Percentiles rank a stretch among this genome's conserved stretches.
phyloP scores from a whole-genome alignment of 2,113 vertebrate genomes.

The Bufo gargarizans region DNA sequence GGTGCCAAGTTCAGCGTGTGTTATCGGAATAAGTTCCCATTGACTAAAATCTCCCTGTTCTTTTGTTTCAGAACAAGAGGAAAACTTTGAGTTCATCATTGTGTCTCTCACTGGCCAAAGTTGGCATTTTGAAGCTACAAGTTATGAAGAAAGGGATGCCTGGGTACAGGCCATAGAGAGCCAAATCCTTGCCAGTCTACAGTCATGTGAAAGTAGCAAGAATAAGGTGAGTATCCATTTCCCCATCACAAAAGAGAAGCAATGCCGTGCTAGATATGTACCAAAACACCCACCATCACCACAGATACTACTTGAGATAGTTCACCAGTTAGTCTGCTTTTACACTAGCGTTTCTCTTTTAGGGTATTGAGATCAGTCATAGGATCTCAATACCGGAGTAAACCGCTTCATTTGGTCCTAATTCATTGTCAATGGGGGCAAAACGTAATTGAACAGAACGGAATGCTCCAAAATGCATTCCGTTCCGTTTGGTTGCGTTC shows the following conservation, averaged over 20 bases:
- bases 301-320: neutral
- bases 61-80: slow-evolving; percentile 88
- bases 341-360: too few relatives aligned
- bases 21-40: neutral
- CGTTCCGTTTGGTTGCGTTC: too few relatives aligned
- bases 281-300: neutral
- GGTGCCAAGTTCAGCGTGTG: neutral
- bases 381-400: too few relatives aligned
- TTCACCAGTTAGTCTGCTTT: too few relatives aligned
- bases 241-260: neutral
- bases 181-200: slow-evolving; percentile 95
- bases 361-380: too few relatives aligned
- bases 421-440: too few relatives aligned
- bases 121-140: slow-evolving; percentile 95
- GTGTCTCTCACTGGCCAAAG: slow-evolving; percentile 96
- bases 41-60: slow-evolving; percentile 17
- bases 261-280: too few relatives aligned
- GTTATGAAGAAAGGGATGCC: slow-evolving; percentile 92
- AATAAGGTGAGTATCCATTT: slow-evolving; percentile 83
- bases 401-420: too few relatives aligned
- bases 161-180: slow-evolving; percentile 98
- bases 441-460: too few relatives aligned
- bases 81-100: slow-evolving; percentile 97
- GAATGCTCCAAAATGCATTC: too few relatives aligned
- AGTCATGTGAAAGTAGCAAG: slow-evolving; percentile 98